These are phyloP conservation scores for Addax nasomaculatus DNA, from an alignment of 2,113 vertebrate genomes.

Conservation along the genomic window DNA sequence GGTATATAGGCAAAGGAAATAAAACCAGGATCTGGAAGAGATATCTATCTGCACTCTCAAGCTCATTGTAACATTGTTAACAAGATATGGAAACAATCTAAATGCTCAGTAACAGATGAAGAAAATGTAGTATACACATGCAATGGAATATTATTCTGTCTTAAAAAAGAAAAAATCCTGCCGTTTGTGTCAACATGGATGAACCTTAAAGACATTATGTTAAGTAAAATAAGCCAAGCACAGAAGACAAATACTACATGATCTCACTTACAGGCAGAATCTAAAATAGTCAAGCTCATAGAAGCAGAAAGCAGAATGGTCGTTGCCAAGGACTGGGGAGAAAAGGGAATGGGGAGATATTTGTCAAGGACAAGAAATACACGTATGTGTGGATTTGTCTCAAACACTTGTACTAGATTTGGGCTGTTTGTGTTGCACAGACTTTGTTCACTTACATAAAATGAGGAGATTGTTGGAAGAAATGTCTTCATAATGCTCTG, in stretches of 20 bases:
- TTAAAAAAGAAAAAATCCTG: background rate
- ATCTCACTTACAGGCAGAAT: background rate
- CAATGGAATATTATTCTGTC: background rate
- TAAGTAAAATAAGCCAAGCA: background rate
- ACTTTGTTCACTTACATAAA: slow-evolving; percentile 46
- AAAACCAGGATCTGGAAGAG: background rate
- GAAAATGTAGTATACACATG: background rate
- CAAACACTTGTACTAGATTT: background rate
- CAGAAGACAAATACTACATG: background rate
- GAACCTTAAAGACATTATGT: background rate
- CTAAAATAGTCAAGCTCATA: background rate
- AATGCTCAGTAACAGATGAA: background rate
- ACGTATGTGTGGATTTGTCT: slow-evolving; percentile 6
- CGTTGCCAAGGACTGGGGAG: background rate
- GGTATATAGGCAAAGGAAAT: background rate
- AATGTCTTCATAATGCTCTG: slow-evolving; percentile 21
- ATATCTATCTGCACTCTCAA: background rate
- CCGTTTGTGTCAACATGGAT: background rate
- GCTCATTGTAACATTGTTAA: background rate
- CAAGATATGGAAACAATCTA: background rate
- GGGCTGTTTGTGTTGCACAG: background rate
- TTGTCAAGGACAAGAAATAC: background rate
- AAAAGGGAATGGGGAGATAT: background rate
- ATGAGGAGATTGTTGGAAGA: background rate
- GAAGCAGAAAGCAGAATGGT: background rate